A percentile compares a stretch with the other conserved stretches of the same genome.
Evolutionary conservation across 2,888 invertebrate species (phyloP).

Genomic region (Lasioglossum villosulum): DNA sequence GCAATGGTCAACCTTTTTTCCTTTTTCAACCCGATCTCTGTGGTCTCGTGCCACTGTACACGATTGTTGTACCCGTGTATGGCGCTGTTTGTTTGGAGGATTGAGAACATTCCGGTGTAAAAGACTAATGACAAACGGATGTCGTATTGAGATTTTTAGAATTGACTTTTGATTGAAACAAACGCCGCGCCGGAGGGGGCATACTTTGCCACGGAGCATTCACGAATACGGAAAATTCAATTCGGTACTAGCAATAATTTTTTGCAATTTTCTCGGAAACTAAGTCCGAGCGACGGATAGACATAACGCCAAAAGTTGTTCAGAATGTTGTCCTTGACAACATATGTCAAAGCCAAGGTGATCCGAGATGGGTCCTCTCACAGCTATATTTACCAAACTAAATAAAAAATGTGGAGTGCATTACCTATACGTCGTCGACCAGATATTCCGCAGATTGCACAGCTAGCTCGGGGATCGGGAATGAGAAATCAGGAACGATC

Average conservation of each 20-base stretch:
- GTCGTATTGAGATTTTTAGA: neutral
- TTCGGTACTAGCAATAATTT: no score
- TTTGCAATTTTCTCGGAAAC: no score
- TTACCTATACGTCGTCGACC: neutral
- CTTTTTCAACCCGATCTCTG: constrained; percentile 12
- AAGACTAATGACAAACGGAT: neutral
- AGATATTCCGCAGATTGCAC: neutral
- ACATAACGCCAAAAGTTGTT: no score
- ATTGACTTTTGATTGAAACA: neutral
- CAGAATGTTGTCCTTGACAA: no score
- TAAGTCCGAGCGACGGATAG: no score
- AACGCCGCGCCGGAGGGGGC: no score
- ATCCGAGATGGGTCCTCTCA: no score
- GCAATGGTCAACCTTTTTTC: constrained; percentile 15
- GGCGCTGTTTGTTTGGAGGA: neutral
- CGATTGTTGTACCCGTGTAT: neutral
- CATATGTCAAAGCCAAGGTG: no score
- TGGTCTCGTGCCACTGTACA: neutral
- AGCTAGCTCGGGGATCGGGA: neutral
- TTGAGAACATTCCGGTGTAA: neutral
- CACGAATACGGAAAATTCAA: no score
- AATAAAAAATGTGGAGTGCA: no score
- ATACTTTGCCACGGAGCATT: no score
- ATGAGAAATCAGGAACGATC: constrained; percentile 14
- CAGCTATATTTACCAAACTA: no score